Conservation (phyloP, 2,113 vertebrate species). For the Sapayoa aenigma region DNA sequence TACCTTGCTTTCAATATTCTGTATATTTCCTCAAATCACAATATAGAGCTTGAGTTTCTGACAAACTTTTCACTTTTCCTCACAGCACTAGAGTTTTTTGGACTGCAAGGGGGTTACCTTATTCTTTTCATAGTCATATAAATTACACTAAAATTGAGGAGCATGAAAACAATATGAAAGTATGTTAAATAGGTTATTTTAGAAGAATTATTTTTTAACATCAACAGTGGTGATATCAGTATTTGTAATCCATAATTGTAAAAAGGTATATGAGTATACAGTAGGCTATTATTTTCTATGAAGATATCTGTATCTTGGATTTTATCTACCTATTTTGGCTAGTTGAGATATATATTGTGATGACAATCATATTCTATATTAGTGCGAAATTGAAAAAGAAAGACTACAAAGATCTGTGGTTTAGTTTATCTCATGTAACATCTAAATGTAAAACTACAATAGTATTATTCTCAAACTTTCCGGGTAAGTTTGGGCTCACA, state of each 20-base stretch:
- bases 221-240: not conserved
- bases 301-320: not conserved
- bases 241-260: not conserved
- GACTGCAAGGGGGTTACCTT: not conserved
- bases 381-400: not conserved
- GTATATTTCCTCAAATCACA: not conserved
- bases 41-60: not conserved
- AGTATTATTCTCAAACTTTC: not conserved
- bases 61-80: not conserved
- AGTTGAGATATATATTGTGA: not conserved
- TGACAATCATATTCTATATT: not conserved
- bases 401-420: not conserved
- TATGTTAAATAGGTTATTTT: not conserved
- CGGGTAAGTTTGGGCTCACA: not conserved
- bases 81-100: not conserved
- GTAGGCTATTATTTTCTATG: not conserved
- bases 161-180: not conserved
- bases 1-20: not conserved
- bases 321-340: not conserved
- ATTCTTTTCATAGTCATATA: not conserved
- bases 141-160: not conserved
- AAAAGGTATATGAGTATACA: not conserved
- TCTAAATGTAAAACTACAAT: not conserved
- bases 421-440: not conserved
- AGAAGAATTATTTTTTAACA: not conserved